Conservation (phyloP, 2,797 vertebrate genomes). For the Oreonectes daqikongensis region DNA sequence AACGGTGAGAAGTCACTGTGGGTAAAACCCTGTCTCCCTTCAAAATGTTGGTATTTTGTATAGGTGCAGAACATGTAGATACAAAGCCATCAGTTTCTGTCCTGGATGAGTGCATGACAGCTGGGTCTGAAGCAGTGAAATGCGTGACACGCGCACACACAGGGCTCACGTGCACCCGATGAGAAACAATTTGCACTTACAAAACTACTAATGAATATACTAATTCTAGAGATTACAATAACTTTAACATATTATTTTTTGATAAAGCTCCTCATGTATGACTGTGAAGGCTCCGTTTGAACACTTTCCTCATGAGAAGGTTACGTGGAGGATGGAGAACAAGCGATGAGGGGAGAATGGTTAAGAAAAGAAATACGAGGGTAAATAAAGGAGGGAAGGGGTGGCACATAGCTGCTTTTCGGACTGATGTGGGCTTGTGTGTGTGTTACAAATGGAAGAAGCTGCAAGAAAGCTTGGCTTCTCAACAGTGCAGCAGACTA, state of each 20-base stretch:
- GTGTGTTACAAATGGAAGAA: constrained; percentile 31
- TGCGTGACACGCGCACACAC: not conserved
- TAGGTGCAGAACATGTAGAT: constrained; percentile 12
- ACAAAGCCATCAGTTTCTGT: constrained; percentile 6
- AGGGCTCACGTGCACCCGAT: constrained; percentile 33
- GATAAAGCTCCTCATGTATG: constrained; percentile 29
- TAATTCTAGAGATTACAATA: constrained; percentile 56
- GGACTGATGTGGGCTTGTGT: constrained; percentile 13
- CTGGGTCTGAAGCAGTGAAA: not conserved
- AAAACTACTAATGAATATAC: constrained; percentile 56
- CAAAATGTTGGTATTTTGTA: not conserved
- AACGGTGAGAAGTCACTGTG: constrained; percentile 5
- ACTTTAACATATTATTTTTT: constrained; percentile 52
- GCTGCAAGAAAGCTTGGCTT: constrained; percentile 48
- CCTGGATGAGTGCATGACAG: constrained; percentile 17
- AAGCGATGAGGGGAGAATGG: constrained; percentile 1
- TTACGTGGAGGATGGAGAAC: constrained; percentile 33
- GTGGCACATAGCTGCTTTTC: constrained; percentile 27
- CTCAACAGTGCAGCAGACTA: constrained; percentile 51
- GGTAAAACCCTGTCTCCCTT: not conserved
- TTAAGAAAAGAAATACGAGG: constrained; percentile 19
- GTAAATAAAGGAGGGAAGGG: constrained; percentile 3
- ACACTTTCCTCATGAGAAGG: constrained; percentile 19
- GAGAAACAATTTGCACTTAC: constrained; percentile 67
- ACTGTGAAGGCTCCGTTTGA: constrained; percentile 46